Evolutionary conservation across 2,888 invertebrate genomes (phyloP), one percentile per base, ranked within the genome.

Genomic region (Drosophila sordidula): DNA sequence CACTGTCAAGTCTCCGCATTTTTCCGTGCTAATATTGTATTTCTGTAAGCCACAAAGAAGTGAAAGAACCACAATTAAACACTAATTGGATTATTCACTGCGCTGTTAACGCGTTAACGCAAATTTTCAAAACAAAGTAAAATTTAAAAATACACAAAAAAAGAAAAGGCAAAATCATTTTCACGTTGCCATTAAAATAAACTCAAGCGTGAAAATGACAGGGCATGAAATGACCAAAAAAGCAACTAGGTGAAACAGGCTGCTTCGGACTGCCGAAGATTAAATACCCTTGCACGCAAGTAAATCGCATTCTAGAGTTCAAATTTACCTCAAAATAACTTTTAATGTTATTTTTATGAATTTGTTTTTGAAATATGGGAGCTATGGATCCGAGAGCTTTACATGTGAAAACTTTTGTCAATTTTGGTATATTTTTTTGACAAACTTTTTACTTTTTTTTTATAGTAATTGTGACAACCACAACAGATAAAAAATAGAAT

Each of bases 1-100:
- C 3, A 96, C 95, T 74, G 95, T 95, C 47, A 96, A 94, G 78
- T 95, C 95, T 39, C 96, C 96, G 88, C 95, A 95, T 83, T 95
- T 93, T 88, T 95, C 95, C 47, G 96, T 96, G 90, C 94, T 95
- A 87, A 96, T 95, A 75, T 95, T 94, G 92, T 95, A 95, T 94
- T 95, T 95, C 95, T 96, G 94, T 14, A 94, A 9, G 12, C 8
- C 95, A 3, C 18, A 62, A 29, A 26, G 8, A 55, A 11, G 12
- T 34, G 4, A 34, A 34, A 16, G 36, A 36, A n/a, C 34, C n/a
- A 34, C 26, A 49, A 56, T 66, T 47, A 70, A 47, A 59, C 0
- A 66, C 38, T 44, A 66, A 59, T 72, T 61, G 36, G 61, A 68
- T 67, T 70, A 44, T 65, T 54, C 44, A 47, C 44, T 42, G 50